Evolutionary conservation across 2,888 invertebrate genomes (phyloP).

Genomic region (Acanthosoma haemorrhoidale): DNA sequence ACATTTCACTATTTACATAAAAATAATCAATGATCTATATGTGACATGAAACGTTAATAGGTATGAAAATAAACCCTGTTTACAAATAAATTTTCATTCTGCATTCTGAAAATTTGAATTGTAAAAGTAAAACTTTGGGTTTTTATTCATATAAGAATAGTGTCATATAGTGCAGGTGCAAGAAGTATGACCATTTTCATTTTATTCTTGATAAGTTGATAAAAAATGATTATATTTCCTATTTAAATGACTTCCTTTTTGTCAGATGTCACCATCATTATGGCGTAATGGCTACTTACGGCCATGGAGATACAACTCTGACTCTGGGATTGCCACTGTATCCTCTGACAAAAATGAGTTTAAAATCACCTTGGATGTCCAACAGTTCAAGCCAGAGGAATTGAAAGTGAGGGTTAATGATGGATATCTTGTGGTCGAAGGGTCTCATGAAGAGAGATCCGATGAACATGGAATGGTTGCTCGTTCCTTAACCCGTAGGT

Average conservation of each 20-base stretch:
- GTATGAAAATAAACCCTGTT: too few species aligned
- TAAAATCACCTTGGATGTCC: conserved; percentile 47
- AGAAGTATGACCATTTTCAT: not conserved
- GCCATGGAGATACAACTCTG: conserved; percentile 39
- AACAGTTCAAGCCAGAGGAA: conserved; percentile 49
- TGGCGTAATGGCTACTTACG: conserved; percentile 37
- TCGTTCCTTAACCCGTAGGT: conserved; percentile 47
- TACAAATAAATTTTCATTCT: too few species aligned
- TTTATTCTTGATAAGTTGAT: not conserved
- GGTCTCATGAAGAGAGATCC: conserved; percentile 47
- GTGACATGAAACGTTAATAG: too few species aligned
- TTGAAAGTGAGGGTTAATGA: conserved; percentile 47
- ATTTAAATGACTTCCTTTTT: not conserved
- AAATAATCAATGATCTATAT: too few species aligned
- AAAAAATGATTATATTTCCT: not conserved
- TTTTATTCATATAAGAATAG: too few species aligned
- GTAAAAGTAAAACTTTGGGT: not conserved
- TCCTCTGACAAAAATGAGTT: conserved; percentile 41
- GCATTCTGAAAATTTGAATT: not conserved
- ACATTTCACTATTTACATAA: too few species aligned
- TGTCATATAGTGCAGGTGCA: too few species aligned
- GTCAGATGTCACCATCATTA: conserved; percentile 25
- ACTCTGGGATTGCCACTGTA: conserved; percentile 41
- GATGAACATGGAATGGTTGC: conserved; percentile 49
- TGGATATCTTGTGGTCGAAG: conserved; percentile 46